Percentiles rank a stretch among this genome's conserved stretches.
Evolutionary conservation across 2,888 invertebrate species (phyloP).

Genomic region (Ochropleura plecta): DNA sequence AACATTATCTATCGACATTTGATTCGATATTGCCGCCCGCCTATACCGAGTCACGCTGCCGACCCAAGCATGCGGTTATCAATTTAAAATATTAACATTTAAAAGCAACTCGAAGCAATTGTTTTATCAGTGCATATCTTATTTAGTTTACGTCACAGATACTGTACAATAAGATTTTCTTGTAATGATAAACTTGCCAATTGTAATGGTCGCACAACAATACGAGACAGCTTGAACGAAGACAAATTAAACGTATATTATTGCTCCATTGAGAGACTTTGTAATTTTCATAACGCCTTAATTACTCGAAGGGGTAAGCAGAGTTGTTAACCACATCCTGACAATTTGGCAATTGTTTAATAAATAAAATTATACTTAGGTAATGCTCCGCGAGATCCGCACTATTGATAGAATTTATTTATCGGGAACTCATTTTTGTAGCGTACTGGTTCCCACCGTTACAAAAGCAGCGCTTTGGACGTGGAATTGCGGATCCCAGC

Average conservation of each 20-base stretch:
- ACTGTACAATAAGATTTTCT: constrained; percentile 50
- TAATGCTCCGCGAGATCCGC: background rate
- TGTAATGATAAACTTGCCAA: constrained; percentile 44
- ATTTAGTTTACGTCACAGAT: constrained; percentile 52
- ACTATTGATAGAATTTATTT: background rate
- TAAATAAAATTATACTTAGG: background rate
- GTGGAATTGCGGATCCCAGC: background rate
- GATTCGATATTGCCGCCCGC: background rate
- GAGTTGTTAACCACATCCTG: background rate
- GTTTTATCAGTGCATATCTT: constrained; percentile 53
- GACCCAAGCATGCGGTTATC: background rate
- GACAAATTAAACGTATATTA: constrained; percentile 29
- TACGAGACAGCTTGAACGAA: constrained; percentile 11
- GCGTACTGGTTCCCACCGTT: too few species aligned
- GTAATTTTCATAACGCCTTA: background rate
- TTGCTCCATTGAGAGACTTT: constrained; percentile 10
- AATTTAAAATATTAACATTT: constrained; percentile 24
- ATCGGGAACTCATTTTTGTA: background rate
- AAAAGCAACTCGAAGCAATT: constrained; percentile 40
- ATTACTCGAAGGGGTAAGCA: background rate
- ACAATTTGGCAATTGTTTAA: background rate
- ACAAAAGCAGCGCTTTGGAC: background rate
- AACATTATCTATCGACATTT: background rate
- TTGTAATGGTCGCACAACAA: constrained; percentile 38
- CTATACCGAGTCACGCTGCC: background rate